Evolutionary conservation across 2,113 vertebrate genomes (phyloP), one percentile per base, ranked within the genome.

Genomic region (Corvus moneduloides): DNA sequence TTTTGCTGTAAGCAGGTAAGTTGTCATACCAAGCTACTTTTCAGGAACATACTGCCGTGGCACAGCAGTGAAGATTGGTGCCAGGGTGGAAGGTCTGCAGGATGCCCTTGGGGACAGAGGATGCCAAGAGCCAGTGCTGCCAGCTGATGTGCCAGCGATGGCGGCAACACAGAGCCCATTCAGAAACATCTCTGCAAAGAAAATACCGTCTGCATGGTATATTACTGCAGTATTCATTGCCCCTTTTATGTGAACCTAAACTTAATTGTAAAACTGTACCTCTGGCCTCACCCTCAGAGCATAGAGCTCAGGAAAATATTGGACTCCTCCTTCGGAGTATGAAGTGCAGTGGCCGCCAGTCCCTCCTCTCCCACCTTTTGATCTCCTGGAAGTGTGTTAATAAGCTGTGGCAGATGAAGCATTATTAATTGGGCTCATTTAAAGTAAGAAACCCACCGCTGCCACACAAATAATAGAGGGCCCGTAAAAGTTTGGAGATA

Each of bases 361-460:
- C 35, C 13, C 10, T 73, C 22, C 49, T 51, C 64, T 90, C 76
- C 51, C 43, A 73, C 7, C 10, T 6, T 43, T 48, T 7, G 2
- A n/a, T 76, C 72, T 81, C 64, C 43, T 1, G 1, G 20, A 39
- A 63, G 17, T 3, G 6, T 20, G 9, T 80, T 93, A 90, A 92
- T 55, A 81, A 89, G 28, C 72, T 28, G 24, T n/a, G 28, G 59
- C 39, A 93, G 69, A 84, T 22, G 21, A 93, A 81, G 35, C 22
- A 22, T 55, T 88, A 89, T 89, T 81, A 96, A 96, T 75, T 88
- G 43, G 16, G 37, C 33, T 69, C 43, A 68, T 90, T 91, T 89
- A 82, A 89, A 92, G 33, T 16, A 77, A 95, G 93, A 91, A 83
- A 12, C 1, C 18, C 35, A 39, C 30, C 3, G 2, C 35, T 78